A percentile compares a stretch with the other conserved stretches of the same genome.
Evolutionary conservation across 1,140 invertebrate genomes (phyloP).

Genomic region (Agraylea sexmaculata): DNA sequence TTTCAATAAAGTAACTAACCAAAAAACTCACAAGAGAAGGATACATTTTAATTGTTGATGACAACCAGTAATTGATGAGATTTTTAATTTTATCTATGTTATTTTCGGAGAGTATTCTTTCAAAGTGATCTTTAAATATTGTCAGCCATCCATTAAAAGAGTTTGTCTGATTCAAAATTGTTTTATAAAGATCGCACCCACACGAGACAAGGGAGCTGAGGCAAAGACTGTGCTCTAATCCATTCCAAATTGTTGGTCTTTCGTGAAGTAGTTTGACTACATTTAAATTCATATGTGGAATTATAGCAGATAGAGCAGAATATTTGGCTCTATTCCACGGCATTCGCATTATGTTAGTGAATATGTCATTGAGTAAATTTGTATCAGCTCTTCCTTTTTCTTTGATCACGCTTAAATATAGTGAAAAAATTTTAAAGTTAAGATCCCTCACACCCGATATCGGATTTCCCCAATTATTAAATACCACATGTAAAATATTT

Average conservation of each 20-base stretch:
- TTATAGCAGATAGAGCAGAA: constrained; percentile 33
- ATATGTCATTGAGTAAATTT: constrained; percentile 24
- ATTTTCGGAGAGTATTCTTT: constrained; percentile 22
- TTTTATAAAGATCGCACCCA: constrained; percentile 35
- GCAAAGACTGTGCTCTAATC: constrained; percentile 30
- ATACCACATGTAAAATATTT: constrained; percentile 29
- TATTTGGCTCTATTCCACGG: constrained; percentile 40
- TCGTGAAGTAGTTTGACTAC: constrained; percentile 16
- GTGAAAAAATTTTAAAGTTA: constrained; percentile 28
- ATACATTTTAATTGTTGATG: constrained; percentile 33
- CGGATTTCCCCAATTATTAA: constrained; percentile 39
- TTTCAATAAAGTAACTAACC: constrained; percentile 10
- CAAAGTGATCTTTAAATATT: constrained; percentile 25
- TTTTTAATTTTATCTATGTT: constrained; percentile 28
- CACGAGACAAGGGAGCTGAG: constrained; percentile 34
- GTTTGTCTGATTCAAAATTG: constrained; percentile 28
- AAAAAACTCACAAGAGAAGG: constrained; percentile 24
- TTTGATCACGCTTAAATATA: constrained; percentile 23
- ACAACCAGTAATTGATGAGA: constrained; percentile 35
- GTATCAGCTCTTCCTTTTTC: constrained; percentile 22
- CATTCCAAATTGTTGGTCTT: constrained; percentile 21
- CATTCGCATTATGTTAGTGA: constrained; percentile 25
- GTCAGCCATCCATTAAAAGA: constrained; percentile 26
- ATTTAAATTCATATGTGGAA: constrained; percentile 24
- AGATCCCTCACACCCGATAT: constrained; percentile 34